Evolutionary conservation across 2,797 vertebrate species (phyloP), one percentile per base, ranked within the genome.

Genomic region (Iguana delicatissima): DNA sequence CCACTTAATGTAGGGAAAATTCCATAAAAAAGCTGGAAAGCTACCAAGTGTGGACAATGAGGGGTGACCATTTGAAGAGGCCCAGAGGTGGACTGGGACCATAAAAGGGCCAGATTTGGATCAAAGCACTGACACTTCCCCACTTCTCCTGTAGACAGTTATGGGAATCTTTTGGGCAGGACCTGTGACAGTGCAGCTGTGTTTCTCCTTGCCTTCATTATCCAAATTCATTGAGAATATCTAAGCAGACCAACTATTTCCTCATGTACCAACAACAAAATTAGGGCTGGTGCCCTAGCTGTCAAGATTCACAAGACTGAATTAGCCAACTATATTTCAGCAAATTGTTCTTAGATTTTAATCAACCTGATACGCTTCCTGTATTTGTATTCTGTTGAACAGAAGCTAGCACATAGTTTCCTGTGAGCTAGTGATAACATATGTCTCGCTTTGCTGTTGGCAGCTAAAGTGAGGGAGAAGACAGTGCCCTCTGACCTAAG

Each of bases 401-500:
- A 96, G 92, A 92, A 73, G 94, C 94, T 93, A 93, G 86, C 87
- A 90, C 90, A 1, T 82, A 80, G 95, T 90, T 97, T 97, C 97
- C 97, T 96, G 93, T 81, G 92, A 88, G 92, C 95, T 95, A 92
- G 89, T 94, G 95, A 96, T 95, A 97, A 96, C 95, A 96, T 73
- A 95, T 95, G 95, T 95, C 94, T 94, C 93, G 92, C 95, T 97
- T 96, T 95, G 94, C 94, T 95, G 93, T 85, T 96, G 95, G 93
- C 95, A 96, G 94, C 93, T 92, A 57, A 89, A 95, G 91, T 93
- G 95, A 94, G 96, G 93, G 92, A 94, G 94, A 96, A 96, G 97
- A 96, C 96, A 96, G 92, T 96, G 96, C 94, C 96, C 97, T 97
- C 89, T 97, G 96, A 97, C 97, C 97, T 69, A 77, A 91, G 93